Evolutionary conservation across 2,797 vertebrate species (phyloP).

Genomic region (Masticophis lateralis): DNA sequence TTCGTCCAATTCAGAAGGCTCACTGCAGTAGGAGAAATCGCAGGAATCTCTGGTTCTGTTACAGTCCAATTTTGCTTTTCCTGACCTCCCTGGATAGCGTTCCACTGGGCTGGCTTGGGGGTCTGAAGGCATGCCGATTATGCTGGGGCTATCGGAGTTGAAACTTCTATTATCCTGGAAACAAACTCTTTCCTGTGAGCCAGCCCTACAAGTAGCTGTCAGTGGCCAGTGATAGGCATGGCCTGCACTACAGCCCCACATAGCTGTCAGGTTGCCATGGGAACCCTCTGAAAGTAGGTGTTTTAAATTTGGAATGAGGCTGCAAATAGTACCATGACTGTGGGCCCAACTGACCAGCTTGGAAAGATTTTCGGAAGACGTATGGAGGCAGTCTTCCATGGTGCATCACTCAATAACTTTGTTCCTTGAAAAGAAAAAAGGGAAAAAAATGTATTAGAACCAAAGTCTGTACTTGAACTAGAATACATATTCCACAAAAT

Average conservation of each 20-base stretch:
- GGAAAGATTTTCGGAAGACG: slow-evolving; percentile 85
- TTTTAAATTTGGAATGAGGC: slow-evolving; percentile 87
- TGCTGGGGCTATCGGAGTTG: slow-evolving; percentile 79
- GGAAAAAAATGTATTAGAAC: slow-evolving; percentile 26
- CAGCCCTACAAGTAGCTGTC: slow-evolving; percentile 77
- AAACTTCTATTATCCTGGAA: slow-evolving; percentile 83
- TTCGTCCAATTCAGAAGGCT: slow-evolving; percentile 82
- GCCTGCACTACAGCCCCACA: slow-evolving; percentile 87
- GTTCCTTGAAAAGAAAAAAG: slow-evolving; percentile 55
- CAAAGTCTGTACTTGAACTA: neutral
- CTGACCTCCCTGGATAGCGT: slow-evolving; percentile 71
- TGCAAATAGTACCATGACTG: slow-evolving; percentile 92
- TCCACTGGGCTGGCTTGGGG: slow-evolving; percentile 77
- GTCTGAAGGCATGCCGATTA: slow-evolving; percentile 76
- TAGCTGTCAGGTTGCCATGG: slow-evolving; percentile 80
- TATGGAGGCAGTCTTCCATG: slow-evolving; percentile 90
- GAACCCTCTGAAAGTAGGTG: slow-evolving; percentile 81
- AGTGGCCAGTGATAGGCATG: slow-evolving; percentile 91
- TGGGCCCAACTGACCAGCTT: slow-evolving; percentile 93
- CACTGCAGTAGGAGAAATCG: slow-evolving; percentile 85
- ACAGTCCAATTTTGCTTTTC: slow-evolving; percentile 79
- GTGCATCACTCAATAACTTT: slow-evolving; percentile 57
- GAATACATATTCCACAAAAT: slow-evolving; percentile 18
- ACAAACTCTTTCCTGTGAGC: slow-evolving; percentile 80
- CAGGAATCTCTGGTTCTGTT: slow-evolving; percentile 80